These are phyloP conservation scores for Eupsilia transversa DNA, from an alignment of 2,888 invertebrate genomes.

Conservation along the genomic window DNA sequence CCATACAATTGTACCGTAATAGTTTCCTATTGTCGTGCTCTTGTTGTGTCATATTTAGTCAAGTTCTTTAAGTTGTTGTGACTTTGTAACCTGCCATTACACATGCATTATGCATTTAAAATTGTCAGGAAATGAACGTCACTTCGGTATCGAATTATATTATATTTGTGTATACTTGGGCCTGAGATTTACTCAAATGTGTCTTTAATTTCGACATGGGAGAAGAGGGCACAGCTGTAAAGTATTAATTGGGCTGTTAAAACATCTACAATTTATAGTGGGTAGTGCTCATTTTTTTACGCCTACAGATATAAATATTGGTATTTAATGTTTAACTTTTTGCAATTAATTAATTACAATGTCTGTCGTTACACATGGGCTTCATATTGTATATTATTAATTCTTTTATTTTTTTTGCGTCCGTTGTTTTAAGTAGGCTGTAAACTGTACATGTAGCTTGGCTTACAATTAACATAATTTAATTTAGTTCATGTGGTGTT, in stretches of 20 bases:
- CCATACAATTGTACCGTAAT: constrained; percentile 62
- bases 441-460: too few species aligned
- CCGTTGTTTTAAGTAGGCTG: too few species aligned
- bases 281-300: constrained; percentile 19
- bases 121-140: constrained; percentile 26
- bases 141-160: constrained; percentile 47
- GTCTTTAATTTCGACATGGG: constrained; percentile 37
- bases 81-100: constrained; percentile 41
- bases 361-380: too few species aligned
- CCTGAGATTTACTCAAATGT: constrained; percentile 38
- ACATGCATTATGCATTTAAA: constrained; percentile 46
- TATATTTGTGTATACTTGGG: constrained; percentile 53
- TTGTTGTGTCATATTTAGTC: constrained; percentile 62
- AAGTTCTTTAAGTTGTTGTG: constrained; percentile 28
- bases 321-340: too few species aligned
- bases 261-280: constrained; percentile 35
- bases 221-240: constrained; percentile 42
- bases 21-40: constrained; percentile 60
- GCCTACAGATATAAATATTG: background rate
- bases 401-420: too few species aligned
- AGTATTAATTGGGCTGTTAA: constrained; percentile 48
- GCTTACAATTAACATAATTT: too few species aligned
- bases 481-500: too few species aligned
- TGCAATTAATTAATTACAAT: too few species aligned
- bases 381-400: too few species aligned